Evolutionary conservation across 2,113 vertebrate species (phyloP).

Genomic region (Brachirus orientalis): DNA sequence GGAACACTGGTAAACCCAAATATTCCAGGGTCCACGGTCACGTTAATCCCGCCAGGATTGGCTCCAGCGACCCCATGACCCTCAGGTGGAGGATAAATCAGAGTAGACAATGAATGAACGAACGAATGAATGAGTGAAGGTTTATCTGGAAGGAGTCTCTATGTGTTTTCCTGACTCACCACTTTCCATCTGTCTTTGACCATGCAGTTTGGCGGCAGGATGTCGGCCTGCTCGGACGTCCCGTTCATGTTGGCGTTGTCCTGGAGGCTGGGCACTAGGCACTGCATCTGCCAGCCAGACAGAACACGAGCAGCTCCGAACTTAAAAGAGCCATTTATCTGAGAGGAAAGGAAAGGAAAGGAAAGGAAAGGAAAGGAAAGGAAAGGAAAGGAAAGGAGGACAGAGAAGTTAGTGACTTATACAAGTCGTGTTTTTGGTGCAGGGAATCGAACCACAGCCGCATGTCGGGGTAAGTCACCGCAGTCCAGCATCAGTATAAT

Average conservation of each 20-base stretch:
- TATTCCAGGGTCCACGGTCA: too few species aligned
- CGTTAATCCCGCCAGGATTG: too few species aligned
- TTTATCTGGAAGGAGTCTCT: too few species aligned
- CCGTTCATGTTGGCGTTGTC: constrained; percentile 99
- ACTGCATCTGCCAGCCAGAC: constrained; percentile 96
- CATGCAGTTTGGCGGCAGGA: constrained; percentile 97
- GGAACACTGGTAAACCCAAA: too few species aligned
- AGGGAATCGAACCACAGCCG: constrained; percentile 25
- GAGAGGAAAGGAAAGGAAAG: constrained; percentile 23
- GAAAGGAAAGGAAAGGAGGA: background rate
- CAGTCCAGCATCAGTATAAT: constrained; percentile 20
- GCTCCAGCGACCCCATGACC: too few species aligned
- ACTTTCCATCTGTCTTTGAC: constrained; percentile 99
- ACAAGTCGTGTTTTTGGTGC: background rate
- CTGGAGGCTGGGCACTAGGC: constrained; percentile 94
- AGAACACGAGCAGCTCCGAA: constrained; percentile 91
- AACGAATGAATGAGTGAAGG: too few species aligned
- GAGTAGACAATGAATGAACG: too few species aligned
- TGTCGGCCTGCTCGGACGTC: constrained; percentile 95
- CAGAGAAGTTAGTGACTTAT: background rate
- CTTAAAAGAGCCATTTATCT: constrained; percentile 98
- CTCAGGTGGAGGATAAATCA: too few species aligned
- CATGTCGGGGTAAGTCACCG: constrained; percentile 10
- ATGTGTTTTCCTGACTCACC: constrained; percentile 83
- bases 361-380: background rate